These are phyloP conservation scores for Henicopernis longicauda DNA, from an alignment of 2,113 vertebrate genomes.

Conservation along the genomic window DNA sequence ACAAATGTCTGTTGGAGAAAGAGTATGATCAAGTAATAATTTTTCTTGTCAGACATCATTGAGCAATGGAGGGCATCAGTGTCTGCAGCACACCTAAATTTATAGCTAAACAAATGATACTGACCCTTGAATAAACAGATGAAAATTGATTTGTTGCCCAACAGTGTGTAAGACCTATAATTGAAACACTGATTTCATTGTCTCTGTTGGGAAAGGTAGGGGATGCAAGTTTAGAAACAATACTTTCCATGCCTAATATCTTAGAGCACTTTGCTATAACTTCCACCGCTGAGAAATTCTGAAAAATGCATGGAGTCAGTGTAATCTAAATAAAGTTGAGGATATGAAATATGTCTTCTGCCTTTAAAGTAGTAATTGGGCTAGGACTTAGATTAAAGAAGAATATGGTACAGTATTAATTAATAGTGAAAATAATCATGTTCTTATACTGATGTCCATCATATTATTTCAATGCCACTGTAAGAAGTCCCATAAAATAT, in stretches of 20 bases:
- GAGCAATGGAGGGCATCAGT: background rate
- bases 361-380: background rate
- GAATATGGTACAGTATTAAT: background rate
- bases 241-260: slow-evolving; percentile 31
- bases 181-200: slow-evolving; percentile 66
- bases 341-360: background rate
- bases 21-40: background rate
- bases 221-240: slow-evolving; percentile 46
- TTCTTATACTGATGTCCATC: background rate
- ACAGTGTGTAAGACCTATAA: slow-evolving; percentile 67
- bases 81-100: slow-evolving; percentile 32
- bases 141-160: slow-evolving; percentile 55
- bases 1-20: slow-evolving; percentile 48
- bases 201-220: slow-evolving; percentile 44
- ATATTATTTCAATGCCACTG: background rate
- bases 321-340: background rate
- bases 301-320: background rate
- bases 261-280: slow-evolving; percentile 6
- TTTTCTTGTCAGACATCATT: slow-evolving; percentile 1
- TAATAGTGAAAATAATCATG: background rate
- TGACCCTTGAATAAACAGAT: slow-evolving; percentile 56
- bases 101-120: slow-evolving; percentile 65
- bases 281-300: slow-evolving; percentile 22
- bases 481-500: background rate
- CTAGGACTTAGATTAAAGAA: background rate